Evolutionary conservation across 2,797 vertebrate species (phyloP).

Genomic region (Taeniopygia guttata): DNA sequence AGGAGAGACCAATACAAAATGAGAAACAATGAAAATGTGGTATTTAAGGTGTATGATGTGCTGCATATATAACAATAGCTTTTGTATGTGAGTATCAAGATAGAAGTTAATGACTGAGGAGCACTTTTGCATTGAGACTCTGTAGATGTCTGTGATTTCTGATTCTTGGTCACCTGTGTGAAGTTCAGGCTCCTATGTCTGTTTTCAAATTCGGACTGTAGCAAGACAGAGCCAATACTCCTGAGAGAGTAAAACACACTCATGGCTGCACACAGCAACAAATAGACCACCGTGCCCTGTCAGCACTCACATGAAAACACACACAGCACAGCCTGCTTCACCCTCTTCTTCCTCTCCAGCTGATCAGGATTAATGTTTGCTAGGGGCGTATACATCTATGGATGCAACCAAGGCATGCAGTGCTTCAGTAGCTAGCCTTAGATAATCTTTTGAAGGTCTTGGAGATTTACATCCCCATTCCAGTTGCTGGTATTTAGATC

Average conservation of each 20-base stretch:
- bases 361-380: background rate
- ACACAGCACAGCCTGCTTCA: background rate
- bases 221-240: background rate
- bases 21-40: background rate
- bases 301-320: background rate
- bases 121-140: background rate
- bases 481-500: background rate
- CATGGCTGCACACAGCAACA: too few species aligned
- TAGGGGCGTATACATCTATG: fast-evolving
- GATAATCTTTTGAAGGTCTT: background rate
- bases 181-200: background rate
- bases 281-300: background rate
- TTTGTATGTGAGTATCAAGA: background rate
- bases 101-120: background rate
- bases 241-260: background rate
- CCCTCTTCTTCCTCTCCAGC: background rate
- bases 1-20: background rate
- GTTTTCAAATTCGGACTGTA: background rate
- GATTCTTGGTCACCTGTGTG: background rate
- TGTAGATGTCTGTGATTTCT: background rate
- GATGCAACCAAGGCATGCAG: background rate
- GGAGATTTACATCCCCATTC: background rate
- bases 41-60: background rate
- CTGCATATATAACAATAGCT: background rate
- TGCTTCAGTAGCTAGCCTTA: background rate